Percentiles rank a stretch among this genome's conserved stretches.
phyloP scores from a whole-genome alignment of 2,113 vertebrate genomes.

The Nothobranchius kuhntae region DNA sequence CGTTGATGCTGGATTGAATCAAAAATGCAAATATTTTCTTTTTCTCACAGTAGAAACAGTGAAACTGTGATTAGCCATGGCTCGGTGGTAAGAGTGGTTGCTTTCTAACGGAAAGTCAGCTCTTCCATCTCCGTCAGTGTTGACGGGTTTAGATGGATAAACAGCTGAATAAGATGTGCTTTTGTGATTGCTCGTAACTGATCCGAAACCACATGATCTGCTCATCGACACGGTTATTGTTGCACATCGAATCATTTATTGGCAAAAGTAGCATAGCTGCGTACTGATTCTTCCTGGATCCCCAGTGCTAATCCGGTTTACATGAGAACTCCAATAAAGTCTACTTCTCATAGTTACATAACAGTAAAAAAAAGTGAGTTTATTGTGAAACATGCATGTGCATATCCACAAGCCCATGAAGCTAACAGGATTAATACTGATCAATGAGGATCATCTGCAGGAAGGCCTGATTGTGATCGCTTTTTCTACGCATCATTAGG shows the following conservation, averaged over 20 bases:
- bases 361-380: not conserved
- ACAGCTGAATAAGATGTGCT: no score
- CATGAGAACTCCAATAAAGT: slow-evolving; percentile 31
- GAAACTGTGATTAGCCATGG: slow-evolving; percentile 39
- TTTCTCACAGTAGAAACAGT: slow-evolving; percentile 38
- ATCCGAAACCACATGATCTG: slow-evolving; percentile 29
- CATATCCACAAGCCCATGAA: not conserved
- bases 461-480: slow-evolving; percentile 22
- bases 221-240: not conserved
- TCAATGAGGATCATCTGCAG: slow-evolving; percentile 41
- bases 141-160: not conserved
- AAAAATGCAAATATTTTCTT: slow-evolving; percentile 37
- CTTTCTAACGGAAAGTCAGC: not conserved
- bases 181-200: not conserved
- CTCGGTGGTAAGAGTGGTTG: not conserved
- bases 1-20: slow-evolving; percentile 39
- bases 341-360: slow-evolving; percentile 45
- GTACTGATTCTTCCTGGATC: slow-evolving; percentile 45
- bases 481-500: slow-evolving; percentile 53
- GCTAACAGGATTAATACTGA: slow-evolving; percentile 42
- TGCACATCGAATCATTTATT: not conserved
- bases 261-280: slow-evolving; percentile 25
- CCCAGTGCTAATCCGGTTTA: slow-evolving; percentile 47
- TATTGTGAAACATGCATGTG: not conserved
- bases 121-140: not conserved